Evolutionary conservation across 2,797 vertebrate species (phyloP).

Genomic region (Benthosema pterotum): DNA sequence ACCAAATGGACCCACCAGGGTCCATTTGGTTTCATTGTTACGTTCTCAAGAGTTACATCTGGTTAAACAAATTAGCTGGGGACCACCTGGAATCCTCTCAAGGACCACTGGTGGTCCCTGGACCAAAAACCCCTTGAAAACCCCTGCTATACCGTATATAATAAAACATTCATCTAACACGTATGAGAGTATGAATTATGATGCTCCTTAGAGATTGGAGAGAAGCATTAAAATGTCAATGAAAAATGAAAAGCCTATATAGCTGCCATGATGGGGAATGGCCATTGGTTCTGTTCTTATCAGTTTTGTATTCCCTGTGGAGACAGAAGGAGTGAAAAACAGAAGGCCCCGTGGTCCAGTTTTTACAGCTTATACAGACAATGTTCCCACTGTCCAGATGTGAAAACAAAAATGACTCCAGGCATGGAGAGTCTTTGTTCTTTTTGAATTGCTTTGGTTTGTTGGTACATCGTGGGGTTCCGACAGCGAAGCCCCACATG

Average conservation of each 20-base stretch:
- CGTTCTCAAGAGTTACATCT: no score
- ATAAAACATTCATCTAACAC: no score
- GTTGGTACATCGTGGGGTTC: not conserved
- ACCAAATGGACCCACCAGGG: no score
- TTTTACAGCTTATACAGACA: not conserved
- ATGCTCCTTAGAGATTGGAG: no score
- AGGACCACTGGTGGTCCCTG: no score
- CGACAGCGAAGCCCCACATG: not conserved
- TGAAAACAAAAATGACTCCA: not conserved
- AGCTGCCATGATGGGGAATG: constrained; percentile 10
- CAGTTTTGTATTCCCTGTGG: not conserved
- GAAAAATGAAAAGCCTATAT: not conserved
- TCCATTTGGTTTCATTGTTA: no score
- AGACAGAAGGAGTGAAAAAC: not conserved
- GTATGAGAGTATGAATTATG: no score
- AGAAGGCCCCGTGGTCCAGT: not conserved
- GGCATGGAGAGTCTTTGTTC: not conserved
- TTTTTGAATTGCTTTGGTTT: not conserved
- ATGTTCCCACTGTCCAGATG: constrained; percentile 9
- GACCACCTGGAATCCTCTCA: no score
- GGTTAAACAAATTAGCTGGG: no score
- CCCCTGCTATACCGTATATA: no score
- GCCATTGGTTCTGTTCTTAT: not conserved
- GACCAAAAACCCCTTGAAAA: no score
- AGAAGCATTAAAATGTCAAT: no score